A percentile compares a stretch with the other conserved stretches of the same genome.
phyloP scores from a whole-genome alignment of 2,888 invertebrate genomes.

The Apamea epomidion region DNA sequence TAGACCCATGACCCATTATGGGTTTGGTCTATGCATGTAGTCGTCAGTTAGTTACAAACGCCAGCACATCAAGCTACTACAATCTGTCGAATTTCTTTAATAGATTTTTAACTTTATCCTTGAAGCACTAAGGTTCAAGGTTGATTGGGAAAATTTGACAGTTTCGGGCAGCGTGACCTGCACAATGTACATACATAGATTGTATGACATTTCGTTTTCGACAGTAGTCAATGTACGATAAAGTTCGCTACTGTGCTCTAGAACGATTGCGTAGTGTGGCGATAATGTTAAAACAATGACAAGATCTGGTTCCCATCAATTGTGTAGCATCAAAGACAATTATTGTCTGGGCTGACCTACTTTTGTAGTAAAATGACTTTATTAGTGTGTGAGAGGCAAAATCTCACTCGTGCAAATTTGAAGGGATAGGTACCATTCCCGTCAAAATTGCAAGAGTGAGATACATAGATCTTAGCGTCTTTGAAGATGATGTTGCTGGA shows the following conservation, averaged over 20 bases:
- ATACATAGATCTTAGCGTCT: neutral
- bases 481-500: neutral
- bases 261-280: constrained; percentile 3
- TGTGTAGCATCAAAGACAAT: constrained; percentile 2
- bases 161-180: too few relatives aligned
- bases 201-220: neutral
- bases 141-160: too few relatives aligned
- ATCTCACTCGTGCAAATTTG: too few relatives aligned
- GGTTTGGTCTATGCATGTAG: neutral
- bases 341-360: constrained; percentile 23
- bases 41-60: neutral
- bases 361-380: constrained; percentile 13
- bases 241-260: neutral
- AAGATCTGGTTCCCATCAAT: constrained; percentile 33
- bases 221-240: neutral
- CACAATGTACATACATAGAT: too few relatives aligned
- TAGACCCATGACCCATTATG: neutral
- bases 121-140: too few relatives aligned
- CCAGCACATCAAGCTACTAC: too few relatives aligned
- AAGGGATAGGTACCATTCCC: too few relatives aligned
- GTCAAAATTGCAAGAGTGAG: neutral
- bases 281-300: neutral
- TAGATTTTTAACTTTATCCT: too few relatives aligned
- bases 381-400: neutral
- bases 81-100: too few relatives aligned